Base-by-base conservation (phyloP, 2,888 invertebrate genomes). In the Uloborus plumipes region DNA sequence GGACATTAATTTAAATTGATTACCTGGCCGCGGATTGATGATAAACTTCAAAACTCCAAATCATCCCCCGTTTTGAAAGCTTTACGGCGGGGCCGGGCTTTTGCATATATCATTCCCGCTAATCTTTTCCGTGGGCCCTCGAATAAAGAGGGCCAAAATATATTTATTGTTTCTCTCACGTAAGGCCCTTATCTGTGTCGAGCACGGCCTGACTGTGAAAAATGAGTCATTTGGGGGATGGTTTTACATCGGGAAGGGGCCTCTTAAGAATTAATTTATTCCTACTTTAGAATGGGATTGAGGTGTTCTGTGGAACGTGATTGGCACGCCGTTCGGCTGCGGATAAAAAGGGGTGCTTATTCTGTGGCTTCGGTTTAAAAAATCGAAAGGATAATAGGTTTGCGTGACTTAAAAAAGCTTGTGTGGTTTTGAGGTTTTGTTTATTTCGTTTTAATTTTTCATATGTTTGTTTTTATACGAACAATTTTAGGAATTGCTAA, bases 1-100 rank as follows among this genome's bases (percentile, higher is more conserved):
- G 83, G 77, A 77, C 75, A 83, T 83, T 83, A 83, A 83, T 83
- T 83, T 77, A 77, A 82, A 75, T 82, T 75, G 81, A 76, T 76
- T 76, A 71, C 81, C 71, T 59, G 18, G 64, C 65, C 64, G 61
- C 75, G 70, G 53, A 69, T 66, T 64, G 31, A 71, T 82, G 81
- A 82, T 76, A 72, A 76, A 76, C 81, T 82, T 59, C 78, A 64
- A 71, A 62, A 77, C 62, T 62, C 80, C 80, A 70, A 81, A 81
- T 81, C 74, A 81, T 81, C 80, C 61, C 18, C 58, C 72, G 14
- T 61, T 67, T 67, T 66, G 59, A 66, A 72, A 72, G 78, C 78
- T 78, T 78, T 78, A 71, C 58, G 71, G 53, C 39, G 39, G 39
- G 39, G 39, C 39, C 39, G 39, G 47, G 47, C 49, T 50, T 59